phyloP scores from a whole-genome alignment of 1,140 invertebrate species.

The Cotesia vestalis region DNA sequence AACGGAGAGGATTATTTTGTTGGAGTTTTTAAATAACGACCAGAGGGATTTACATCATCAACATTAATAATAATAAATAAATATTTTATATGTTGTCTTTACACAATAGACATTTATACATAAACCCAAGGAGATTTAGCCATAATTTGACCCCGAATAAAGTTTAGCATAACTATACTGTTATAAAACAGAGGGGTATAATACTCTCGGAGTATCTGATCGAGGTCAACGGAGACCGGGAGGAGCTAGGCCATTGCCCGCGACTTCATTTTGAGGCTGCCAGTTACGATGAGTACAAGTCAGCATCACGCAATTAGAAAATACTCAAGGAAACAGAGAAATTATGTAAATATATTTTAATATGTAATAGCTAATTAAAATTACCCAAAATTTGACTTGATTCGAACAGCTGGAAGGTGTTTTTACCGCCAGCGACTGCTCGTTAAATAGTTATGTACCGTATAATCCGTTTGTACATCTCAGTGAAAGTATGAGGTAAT shows the following conservation, averaged over 20 bases:
- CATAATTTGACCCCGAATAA: constrained; percentile 21
- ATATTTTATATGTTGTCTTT: not conserved
- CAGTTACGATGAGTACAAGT: constrained; percentile 42
- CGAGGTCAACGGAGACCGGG: constrained; percentile 60
- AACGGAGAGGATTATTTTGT: not conserved
- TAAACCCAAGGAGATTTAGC: constrained; percentile 1
- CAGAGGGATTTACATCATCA: not conserved
- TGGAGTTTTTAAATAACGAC: not conserved
- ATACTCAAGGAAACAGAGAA: constrained; percentile 39
- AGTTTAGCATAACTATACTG: constrained; percentile 1
- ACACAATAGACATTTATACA: not conserved
- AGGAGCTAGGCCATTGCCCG: constrained; percentile 62
- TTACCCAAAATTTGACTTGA: too few species aligned
- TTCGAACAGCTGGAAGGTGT: too few species aligned
- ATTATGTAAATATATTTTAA: not conserved
- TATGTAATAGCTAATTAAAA: not conserved
- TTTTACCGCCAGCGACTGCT: too few species aligned
- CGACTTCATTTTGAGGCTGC: constrained; percentile 59
- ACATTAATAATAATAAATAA: not conserved
- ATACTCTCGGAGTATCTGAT: constrained; percentile 44
- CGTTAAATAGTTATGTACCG: too few species aligned
- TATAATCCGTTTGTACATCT: too few species aligned
- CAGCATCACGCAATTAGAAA: constrained; percentile 57
- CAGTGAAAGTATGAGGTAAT: too few species aligned
- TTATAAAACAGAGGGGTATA: constrained; percentile 3